phyloP scores from a whole-genome alignment of 1,140 invertebrate species.

The Drosophila leontia region DNA sequence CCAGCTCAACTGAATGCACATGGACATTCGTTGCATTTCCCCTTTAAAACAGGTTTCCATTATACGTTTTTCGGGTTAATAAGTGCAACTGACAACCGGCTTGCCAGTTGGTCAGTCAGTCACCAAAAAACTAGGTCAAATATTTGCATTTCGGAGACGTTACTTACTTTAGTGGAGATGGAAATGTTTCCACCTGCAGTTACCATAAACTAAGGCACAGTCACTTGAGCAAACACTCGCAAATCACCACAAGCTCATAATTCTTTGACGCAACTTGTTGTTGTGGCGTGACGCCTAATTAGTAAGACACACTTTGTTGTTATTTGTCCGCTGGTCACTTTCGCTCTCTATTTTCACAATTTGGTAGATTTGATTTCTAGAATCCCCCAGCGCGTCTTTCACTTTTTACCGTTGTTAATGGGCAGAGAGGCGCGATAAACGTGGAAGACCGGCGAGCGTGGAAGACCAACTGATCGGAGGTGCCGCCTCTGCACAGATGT shows the following conservation, averaged over 20 bases:
- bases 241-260: constrained; percentile 29
- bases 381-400: constrained; percentile 68
- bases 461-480: constrained; percentile 59
- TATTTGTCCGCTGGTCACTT: constrained; percentile 50
- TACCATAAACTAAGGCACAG: constrained; percentile 12
- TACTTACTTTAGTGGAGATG: constrained; percentile 38
- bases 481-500: constrained; percentile 48
- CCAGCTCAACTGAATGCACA: constrained; percentile 23
- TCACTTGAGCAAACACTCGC: constrained; percentile 21
- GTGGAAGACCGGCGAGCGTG: constrained; percentile 58
- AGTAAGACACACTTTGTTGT: constrained; percentile 31
- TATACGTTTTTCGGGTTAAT: constrained; percentile 37
- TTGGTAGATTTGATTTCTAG: constrained; percentile 58
- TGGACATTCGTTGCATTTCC: constrained; percentile 43
- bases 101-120: constrained; percentile 42
- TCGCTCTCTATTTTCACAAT: constrained; percentile 64
- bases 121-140: constrained; percentile 65
- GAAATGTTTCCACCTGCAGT: not conserved
- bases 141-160: constrained; percentile 56
- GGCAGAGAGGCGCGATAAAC: constrained; percentile 57
- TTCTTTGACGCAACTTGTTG: constrained; percentile 39
- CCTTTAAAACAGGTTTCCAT: constrained; percentile 60
- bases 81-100: constrained; percentile 35
- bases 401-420: constrained; percentile 61
- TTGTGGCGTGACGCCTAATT: constrained; percentile 66